Evolutionary conservation across 2,113 vertebrate species (phyloP).

Genomic region (Cheilinus undulatus): DNA sequence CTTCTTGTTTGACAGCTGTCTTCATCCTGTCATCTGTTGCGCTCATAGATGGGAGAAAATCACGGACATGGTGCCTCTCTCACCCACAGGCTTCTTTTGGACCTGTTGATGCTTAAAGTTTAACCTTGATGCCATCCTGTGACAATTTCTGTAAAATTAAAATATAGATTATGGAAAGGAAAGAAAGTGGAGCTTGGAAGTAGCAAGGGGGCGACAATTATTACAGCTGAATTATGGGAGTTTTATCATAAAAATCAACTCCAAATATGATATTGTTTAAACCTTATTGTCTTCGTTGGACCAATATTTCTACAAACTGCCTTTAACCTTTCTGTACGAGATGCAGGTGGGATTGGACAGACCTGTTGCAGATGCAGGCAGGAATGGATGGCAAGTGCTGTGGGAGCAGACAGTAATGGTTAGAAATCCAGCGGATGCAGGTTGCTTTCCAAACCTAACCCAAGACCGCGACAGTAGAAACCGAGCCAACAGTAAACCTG

Average conservation of each 20-base stretch:
- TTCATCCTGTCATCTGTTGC: not conserved
- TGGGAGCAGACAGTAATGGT: too few species aligned
- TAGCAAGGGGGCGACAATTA: not conserved
- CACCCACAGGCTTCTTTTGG: not conserved
- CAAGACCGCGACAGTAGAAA: too few species aligned
- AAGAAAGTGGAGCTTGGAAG: not conserved
- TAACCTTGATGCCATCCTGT: slow-evolving; percentile 3
- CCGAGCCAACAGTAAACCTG: too few species aligned
- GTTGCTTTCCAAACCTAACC: too few species aligned
- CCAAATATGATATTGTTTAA: slow-evolving; percentile 16
- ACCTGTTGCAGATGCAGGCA: too few species aligned
- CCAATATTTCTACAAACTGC: not conserved
- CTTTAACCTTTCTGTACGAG: too few species aligned
- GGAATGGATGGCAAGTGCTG: too few species aligned
- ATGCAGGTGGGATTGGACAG: too few species aligned
- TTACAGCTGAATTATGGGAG: not conserved
- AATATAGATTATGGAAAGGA: not conserved
- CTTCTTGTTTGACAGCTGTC: not conserved
- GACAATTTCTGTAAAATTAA: not conserved
- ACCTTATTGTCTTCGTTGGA: slow-evolving; percentile 6
- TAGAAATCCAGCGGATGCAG: too few species aligned
- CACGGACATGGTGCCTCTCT: not conserved
- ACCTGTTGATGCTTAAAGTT: not conserved
- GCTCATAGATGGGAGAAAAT: not conserved
- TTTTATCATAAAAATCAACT: not conserved